These are phyloP conservation scores for Erethizon dorsatum DNA, from an alignment of 2,797 vertebrate species.

Conservation along the genomic window DNA sequence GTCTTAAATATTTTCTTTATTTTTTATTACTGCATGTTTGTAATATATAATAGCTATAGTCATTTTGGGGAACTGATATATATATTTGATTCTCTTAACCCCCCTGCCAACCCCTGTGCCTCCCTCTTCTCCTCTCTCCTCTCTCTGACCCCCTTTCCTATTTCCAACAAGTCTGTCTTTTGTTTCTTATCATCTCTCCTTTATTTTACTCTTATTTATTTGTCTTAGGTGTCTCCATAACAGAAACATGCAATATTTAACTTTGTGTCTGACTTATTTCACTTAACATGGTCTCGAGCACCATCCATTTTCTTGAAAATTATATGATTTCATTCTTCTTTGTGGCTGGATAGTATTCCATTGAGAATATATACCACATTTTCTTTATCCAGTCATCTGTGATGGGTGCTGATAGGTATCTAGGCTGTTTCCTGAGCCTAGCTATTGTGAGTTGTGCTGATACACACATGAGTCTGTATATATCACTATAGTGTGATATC, in stretches of 20 bases:
- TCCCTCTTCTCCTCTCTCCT: neutral
- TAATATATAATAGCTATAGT: neutral
- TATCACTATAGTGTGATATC: neutral
- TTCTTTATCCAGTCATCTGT: neutral
- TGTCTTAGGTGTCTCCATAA: neutral
- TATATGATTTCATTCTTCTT: neutral
- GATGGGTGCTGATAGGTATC: neutral
- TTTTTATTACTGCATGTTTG: neutral
- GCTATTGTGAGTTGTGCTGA: neutral
- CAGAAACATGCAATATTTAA: neutral
- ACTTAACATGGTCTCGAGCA: neutral
- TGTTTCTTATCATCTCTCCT: neutral
- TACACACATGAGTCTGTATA: neutral
- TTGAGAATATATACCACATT: neutral
- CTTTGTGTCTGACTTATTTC: neutral
- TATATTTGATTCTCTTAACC: neutral
- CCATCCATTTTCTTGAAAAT: neutral
- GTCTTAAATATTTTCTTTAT: neutral
- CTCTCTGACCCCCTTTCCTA: neutral
- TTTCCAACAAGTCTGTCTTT: neutral
- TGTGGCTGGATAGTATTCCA: neutral
- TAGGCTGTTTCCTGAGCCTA: neutral
- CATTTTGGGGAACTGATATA: neutral
- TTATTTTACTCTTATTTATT: neutral
- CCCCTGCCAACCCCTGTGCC: neutral